Base-by-base conservation (phyloP, 2,113 vertebrate species). In the Muscicapa adusta region DNA sequence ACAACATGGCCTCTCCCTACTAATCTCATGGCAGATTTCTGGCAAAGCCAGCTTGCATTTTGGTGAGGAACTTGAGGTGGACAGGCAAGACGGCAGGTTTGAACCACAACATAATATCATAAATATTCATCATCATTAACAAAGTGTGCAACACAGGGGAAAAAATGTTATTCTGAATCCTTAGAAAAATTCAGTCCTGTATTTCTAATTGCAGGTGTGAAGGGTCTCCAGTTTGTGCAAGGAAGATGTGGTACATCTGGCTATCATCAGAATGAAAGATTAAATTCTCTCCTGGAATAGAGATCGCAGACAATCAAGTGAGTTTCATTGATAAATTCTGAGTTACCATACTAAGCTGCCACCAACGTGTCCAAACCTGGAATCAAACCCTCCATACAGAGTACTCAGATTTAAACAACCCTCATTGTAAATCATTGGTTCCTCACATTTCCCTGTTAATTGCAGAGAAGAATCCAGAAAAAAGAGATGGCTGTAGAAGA, bases 1-100 rank as follows among this genome's bases (percentile, higher is more conserved):
- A 9, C 0, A 1, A 24, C 2, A 1, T 4, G 34, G 23, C 23
- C 31, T 60, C 54, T 56, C 31, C 40, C 43, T 29, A 6, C 40
- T 53, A 45, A 61, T 34, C 36, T 54, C 2, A 4, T 0, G 0
- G 36, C 57, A 53, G 24, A 65, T 24, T 38, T 34, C 63, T 34
- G 33, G 14, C 36, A 63, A 17, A 79, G 34, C 26, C 6, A 5
- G 19, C 17, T 62, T 0, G 0, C 4, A 2, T 63, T 91, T 40
- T 66, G 36, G 24, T 34, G 48, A 79, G 79, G n/a, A 85, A 33
- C 25, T 58, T 31, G 31, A 58, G 22, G n/a, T 20, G 7, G 25
- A 23, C 34, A 91, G 26, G 38, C 42, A 74, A 66, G 68, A 50
- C 31, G 10, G 8, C 47, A 77, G 20, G 45, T 73, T 9, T 57